phyloP scores from a whole-genome alignment of 2,888 invertebrate genomes.

The Metalampra italica region DNA sequence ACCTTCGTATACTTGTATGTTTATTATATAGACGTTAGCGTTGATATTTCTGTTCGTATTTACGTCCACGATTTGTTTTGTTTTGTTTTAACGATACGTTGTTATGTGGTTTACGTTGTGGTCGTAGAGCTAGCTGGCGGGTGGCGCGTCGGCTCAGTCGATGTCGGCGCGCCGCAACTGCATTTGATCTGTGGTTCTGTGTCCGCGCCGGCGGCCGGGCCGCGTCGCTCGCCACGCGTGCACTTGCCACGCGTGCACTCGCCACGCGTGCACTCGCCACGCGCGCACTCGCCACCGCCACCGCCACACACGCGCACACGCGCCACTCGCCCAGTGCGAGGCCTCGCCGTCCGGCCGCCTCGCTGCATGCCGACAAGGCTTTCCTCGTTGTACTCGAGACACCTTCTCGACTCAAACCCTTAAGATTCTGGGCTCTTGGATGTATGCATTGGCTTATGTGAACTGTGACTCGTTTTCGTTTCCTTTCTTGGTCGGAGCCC shows the following conservation, averaged over 20 bases:
- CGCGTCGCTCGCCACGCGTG: slow-evolving; percentile 26
- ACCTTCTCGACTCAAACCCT: slow-evolving; percentile 74
- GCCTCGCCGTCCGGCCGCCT: slow-evolving; percentile 57
- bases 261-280: neutral
- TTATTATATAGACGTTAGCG: slow-evolving; percentile 76
- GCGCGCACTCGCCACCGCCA: slow-evolving; percentile 55
- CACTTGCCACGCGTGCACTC: slow-evolving; percentile 17
- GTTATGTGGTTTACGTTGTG: slow-evolving; percentile 73
- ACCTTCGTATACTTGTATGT: slow-evolving; percentile 79
- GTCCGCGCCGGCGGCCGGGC: slow-evolving; percentile 58
- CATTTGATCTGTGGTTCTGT: slow-evolving; percentile 79
- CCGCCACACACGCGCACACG: slow-evolving; percentile 24
- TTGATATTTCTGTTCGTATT: slow-evolving; percentile 75
- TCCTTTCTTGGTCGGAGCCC: slow-evolving; percentile 73
- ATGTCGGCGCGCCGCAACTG: slow-evolving; percentile 66
- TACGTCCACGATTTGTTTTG: slow-evolving; percentile 70
- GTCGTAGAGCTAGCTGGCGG: slow-evolving; percentile 74
- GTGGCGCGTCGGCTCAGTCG: slow-evolving; percentile 54
- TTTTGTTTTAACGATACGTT: slow-evolving; percentile 53
- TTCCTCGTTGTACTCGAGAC: slow-evolving; percentile 74
- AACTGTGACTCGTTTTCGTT: slow-evolving; percentile 79
- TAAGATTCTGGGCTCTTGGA: slow-evolving; percentile 79
- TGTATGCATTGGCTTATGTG: slow-evolving; percentile 79
- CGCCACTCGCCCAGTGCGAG: slow-evolving; percentile 22
- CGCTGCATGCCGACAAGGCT: slow-evolving; percentile 75